phyloP scores from a whole-genome alignment of 1,140 invertebrate species.

The Lethocerus indicus region DNA sequence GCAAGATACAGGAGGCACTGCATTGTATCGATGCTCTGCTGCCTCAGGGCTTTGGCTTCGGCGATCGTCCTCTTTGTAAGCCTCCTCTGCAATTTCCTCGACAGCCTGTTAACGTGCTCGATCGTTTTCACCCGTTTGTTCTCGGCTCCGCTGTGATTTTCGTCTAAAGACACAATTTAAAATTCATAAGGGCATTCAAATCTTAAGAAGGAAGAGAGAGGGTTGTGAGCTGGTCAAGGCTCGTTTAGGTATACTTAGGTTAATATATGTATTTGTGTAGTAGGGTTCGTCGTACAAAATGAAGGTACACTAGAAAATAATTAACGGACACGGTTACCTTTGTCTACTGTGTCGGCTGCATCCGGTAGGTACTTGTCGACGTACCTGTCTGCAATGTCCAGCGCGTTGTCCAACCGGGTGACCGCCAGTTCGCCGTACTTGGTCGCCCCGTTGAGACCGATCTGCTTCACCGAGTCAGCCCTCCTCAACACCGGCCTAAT shows the following conservation, averaged over 20 bases:
- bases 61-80: conserved; percentile 51
- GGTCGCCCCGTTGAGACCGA: conserved; percentile 46
- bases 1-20: conserved; percentile 53
- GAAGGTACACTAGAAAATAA: not conserved
- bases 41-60: conserved; percentile 55
- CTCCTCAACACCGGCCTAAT: conserved; percentile 47
- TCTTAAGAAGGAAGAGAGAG: too few relatives aligned
- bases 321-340: not conserved
- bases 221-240: too few relatives aligned
- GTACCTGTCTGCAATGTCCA: conserved; percentile 57
- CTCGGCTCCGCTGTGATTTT: too few relatives aligned
- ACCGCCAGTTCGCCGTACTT: conserved; percentile 35
- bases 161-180: too few relatives aligned
- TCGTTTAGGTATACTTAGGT: not conserved
- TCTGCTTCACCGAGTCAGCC: conserved; percentile 57
- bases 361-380: conserved; percentile 61
- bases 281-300: too few relatives aligned
- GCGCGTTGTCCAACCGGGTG: conserved; percentile 46
- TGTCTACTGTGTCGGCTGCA: conserved; percentile 32
- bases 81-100: conserved; percentile 45
- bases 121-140: conserved; percentile 48
- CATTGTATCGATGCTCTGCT: conserved; percentile 58
- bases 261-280: not conserved
- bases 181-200: too few relatives aligned
- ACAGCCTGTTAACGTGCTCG: conserved; percentile 52